phyloP scores from a whole-genome alignment of 2,113 vertebrate genomes.

The Colius striatus region DNA sequence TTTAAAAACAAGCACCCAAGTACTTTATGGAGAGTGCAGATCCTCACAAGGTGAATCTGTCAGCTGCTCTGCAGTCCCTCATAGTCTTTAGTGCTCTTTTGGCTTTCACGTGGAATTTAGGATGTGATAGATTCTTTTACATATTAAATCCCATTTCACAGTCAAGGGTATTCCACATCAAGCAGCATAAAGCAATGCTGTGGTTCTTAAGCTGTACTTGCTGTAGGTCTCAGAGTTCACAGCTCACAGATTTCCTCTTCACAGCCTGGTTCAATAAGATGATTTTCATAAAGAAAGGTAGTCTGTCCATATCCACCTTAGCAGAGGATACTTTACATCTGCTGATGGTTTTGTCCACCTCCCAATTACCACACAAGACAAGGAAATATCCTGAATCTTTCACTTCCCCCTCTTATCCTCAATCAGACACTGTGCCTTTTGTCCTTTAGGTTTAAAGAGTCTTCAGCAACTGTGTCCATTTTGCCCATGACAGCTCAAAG shows the following conservation, averaged over 20 bases:
- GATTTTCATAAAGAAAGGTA: background rate
- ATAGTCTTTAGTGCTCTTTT: background rate
- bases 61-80: background rate
- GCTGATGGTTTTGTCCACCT: background rate
- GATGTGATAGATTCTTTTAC: background rate
- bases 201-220: background rate
- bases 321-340: background rate
- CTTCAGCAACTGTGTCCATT: fast-evolving
- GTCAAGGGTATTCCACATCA: background rate
- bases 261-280: background rate
- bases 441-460: background rate
- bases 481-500: background rate
- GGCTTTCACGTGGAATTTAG: background rate
- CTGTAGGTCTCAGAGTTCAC: background rate
- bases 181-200: background rate
- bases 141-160: background rate
- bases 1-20: background rate
- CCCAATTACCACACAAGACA: background rate
- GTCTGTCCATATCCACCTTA: background rate
- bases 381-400: fast-evolving
- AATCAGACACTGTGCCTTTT: background rate
- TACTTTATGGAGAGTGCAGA: background rate
- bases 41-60: background rate
- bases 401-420: background rate
- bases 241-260: background rate